Conservation (phyloP, 2,888 invertebrate species). For the Lasiommata megera region DNA sequence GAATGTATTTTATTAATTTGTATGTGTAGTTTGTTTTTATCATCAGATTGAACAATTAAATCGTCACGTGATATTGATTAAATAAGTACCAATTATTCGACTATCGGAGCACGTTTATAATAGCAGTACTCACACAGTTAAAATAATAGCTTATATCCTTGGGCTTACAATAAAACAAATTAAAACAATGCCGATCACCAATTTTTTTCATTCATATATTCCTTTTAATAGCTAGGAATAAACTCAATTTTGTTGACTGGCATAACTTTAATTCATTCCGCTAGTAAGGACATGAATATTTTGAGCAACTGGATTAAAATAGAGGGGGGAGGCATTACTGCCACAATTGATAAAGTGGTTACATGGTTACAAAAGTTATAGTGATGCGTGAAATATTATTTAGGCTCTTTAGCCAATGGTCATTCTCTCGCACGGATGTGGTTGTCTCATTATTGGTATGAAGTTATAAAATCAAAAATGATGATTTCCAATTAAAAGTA, state of each 20-base stretch:
- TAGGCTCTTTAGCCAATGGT: conserved; percentile 19
- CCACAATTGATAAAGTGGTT: not conserved
- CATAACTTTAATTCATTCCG: not conserved
- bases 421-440: conserved; percentile 32
- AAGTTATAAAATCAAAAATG: not conserved
- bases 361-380: conserved; percentile 19
- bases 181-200: not conserved
- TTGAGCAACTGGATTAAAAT: conserved; percentile 10
- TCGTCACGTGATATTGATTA: not conserved
- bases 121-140: not conserved
- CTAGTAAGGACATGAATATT: not conserved
- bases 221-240: no score
- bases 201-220: not conserved
- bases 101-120: not conserved
- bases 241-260: not conserved
- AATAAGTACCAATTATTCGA: not conserved
- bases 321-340: not conserved
- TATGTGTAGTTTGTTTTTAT: not conserved
- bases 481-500: not conserved
- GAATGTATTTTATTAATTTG: not conserved
- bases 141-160: not conserved
- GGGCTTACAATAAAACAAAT: not conserved
- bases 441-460: conserved; percentile 17
- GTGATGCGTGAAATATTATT: conserved; percentile 13
- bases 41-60: not conserved